Conservation (phyloP, 2,888 invertebrate genomes). For the Theretra japonica region DNA sequence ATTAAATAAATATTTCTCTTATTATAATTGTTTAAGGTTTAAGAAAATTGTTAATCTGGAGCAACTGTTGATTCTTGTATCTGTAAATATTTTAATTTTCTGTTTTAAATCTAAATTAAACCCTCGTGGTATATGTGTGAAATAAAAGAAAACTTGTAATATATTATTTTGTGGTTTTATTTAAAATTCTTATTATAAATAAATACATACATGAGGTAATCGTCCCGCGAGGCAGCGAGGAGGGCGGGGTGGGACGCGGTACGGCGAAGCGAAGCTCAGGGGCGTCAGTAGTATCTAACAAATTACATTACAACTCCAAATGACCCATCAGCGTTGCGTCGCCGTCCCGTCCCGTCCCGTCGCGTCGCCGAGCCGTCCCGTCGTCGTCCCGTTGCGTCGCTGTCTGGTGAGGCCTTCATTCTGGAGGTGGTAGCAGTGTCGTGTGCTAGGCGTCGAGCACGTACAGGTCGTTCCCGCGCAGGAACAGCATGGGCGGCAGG, state of each 20-base stretch:
- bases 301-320: too few relatives aligned
- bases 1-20: conserved; percentile 32
- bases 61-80: conserved; percentile 77
- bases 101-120: conserved; percentile 74
- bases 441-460: conserved; percentile 80
- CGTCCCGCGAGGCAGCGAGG: too few relatives aligned
- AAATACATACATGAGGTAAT: too few relatives aligned
- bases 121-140: conserved; percentile 81
- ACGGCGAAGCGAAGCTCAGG: too few relatives aligned
- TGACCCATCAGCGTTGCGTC: too few relatives aligned
- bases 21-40: conserved; percentile 54
- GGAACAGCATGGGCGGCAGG: conserved; percentile 94
- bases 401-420: neutral
- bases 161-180: conserved; percentile 61
- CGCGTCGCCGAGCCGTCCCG: too few relatives aligned
- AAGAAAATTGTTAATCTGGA: conserved; percentile 74
- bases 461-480: conserved; percentile 93
- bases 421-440: neutral
- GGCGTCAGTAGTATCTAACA: too few relatives aligned
- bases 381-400: too few relatives aligned
- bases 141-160: conserved; percentile 81
- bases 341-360: too few relatives aligned
- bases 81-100: conserved; percentile 80
- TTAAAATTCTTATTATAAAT: conserved; percentile 33
- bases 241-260: too few relatives aligned